Percentiles rank a stretch among this genome's conserved stretches.
Evolutionary conservation across 2,888 invertebrate species (phyloP).

Genomic region (Chrysomela aeneicollis): DNA sequence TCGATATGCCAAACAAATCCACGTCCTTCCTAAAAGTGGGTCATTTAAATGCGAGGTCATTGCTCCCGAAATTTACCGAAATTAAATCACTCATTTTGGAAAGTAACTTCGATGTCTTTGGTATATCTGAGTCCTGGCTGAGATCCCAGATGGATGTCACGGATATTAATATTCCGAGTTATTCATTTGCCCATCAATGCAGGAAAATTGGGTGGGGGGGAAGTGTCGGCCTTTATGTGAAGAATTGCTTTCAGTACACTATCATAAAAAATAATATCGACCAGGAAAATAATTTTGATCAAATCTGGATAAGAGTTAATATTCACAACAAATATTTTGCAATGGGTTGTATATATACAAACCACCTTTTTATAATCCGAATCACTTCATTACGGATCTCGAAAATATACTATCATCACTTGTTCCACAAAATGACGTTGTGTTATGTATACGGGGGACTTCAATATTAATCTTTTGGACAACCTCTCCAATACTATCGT

Average conservation of each 20-base stretch:
- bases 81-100: constrained; percentile 11
- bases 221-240: constrained; percentile 7
- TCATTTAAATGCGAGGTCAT: constrained; percentile 12
- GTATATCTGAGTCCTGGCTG: constrained; percentile 10
- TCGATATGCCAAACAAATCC: not conserved
- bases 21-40: constrained; percentile 1
- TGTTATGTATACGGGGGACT: too few relatives aligned
- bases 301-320: not conserved
- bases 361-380: not conserved
- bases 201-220: not conserved
- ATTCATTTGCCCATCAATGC: not conserved
- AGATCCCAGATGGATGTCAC: not conserved
- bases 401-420: not conserved
- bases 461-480: too few relatives aligned
- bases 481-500: too few relatives aligned
- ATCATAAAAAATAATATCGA: not conserved
- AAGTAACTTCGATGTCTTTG: not conserved
- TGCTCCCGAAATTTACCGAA: constrained; percentile 8
- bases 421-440: too few relatives aligned
- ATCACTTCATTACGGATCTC: not conserved
- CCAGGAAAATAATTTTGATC: not conserved
- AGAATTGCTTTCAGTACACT: constrained; percentile 10
- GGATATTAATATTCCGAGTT: not conserved
- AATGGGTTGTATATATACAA: not conserved
- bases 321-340: constrained; percentile 1